Evolutionary conservation across 2,888 invertebrate species (phyloP), one percentile per base, ranked within the genome.

Genomic region (Orthosia gothica): DNA sequence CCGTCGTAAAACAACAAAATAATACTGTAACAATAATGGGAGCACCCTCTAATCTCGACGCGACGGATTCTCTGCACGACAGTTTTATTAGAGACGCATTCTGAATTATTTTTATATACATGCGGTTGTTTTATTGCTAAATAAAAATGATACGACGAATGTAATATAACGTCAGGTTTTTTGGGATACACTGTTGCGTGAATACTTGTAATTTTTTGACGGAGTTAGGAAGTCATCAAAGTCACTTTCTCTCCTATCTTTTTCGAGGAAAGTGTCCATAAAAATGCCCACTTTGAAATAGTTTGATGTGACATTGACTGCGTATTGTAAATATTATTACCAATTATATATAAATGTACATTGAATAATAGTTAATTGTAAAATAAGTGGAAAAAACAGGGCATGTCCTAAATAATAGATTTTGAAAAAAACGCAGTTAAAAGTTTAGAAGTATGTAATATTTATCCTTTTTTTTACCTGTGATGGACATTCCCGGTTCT

Each of bases 1-100:
- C 91, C 89, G 95, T 95, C 95, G 92, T 96, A 96, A 96, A 96
- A 95, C 94, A 94, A 94, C 93, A 93, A 95, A 95, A 95, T 95
- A 95, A 95, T 94, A 93, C 91, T 92, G 92, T 92, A 88, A 93
- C 94, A 92, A 93, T 95, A 94, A 94, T 94, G 90, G 91, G 89
- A 89, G 88, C 90, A 92, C 91, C 93, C 94, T 91, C 91, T 93
- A 93, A 94, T 94, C 92, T 91, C 89, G 86, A 87, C 89, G 88
- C 84, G 79, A 84, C 84, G 82, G 79, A 87, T 81, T 84, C 88
- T 72, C 89, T 79, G 74, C 78, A 78, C 85, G 83, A 89, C 83
- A 88, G 88, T 95, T 95, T 95, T 95, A 95, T 95, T 92, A 91
- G 92, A 84, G 88, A 92, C 79, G 79, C 82, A 81, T 92, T 94